phyloP scores from a whole-genome alignment of 2,797 vertebrate species.

The Galago senegalensis region DNA sequence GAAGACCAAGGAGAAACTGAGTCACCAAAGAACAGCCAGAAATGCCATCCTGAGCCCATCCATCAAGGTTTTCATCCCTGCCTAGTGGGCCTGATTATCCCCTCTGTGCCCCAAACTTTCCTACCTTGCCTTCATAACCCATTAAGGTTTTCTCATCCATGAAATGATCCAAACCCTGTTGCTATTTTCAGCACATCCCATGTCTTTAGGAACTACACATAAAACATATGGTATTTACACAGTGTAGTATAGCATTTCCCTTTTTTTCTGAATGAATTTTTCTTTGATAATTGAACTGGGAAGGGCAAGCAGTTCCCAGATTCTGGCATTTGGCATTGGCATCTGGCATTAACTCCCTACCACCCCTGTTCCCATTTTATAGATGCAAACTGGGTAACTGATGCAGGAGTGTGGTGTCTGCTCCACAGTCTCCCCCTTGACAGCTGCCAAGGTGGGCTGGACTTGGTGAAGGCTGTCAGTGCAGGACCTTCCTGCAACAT shows the following conservation, averaged over 20 bases:
- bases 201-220: slow-evolving; percentile 22
- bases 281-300: not conserved
- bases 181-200: not conserved
- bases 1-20: slow-evolving; percentile 36
- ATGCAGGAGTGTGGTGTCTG: not conserved
- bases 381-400: slow-evolving; percentile 31
- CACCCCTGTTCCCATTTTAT: not conserved
- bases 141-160: not conserved
- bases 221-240: slow-evolving; percentile 3
- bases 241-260: not conserved
- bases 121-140: not conserved
- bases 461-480: not conserved
- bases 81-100: not conserved
- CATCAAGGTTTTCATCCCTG: not conserved
- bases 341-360: not conserved
- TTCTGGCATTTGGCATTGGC: not conserved
- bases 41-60: not conserved
- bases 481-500: not conserved
- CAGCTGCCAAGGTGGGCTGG: not conserved
- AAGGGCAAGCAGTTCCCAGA: not conserved
- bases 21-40: not conserved
- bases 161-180: slow-evolving; percentile 17
- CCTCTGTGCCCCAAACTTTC: not conserved
- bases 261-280: slow-evolving; percentile 52
- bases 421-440: not conserved